A percentile compares a stretch with the other conserved stretches of the same genome.
Conservation (phyloP, 92 coral and sea anemone genomes). For the Phenganax stokvisi region DNA sequence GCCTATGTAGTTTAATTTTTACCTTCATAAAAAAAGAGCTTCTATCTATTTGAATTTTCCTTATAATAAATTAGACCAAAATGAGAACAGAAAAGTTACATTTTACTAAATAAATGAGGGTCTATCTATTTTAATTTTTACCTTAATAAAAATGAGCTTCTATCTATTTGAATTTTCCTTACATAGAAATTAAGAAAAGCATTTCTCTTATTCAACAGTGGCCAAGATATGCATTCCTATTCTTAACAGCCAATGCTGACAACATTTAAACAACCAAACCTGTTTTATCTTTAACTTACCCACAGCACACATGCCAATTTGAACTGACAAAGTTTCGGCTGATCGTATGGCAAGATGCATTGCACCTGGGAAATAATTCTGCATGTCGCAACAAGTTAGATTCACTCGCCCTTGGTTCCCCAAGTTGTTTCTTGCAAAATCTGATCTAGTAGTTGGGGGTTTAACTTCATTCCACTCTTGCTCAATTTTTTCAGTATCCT, state of each 20-base stretch:
- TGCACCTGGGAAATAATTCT: constrained; percentile 36
- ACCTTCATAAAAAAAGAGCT: no score
- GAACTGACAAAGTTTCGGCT: constrained; percentile 42
- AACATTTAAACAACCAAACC: no score
- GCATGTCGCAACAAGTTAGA: constrained; percentile 17
- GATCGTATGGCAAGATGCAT: constrained; percentile 43
- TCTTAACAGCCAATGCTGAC: no score
- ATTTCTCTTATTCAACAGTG: background rate
- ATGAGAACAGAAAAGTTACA: no score
- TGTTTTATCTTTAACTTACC: constrained; percentile 1
- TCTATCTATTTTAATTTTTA: no score
- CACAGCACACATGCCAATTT: constrained; percentile 49
- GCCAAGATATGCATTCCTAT: background rate
- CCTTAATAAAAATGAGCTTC: no score
- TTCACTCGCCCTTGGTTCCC: constrained; percentile 41
- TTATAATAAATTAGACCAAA: no score
- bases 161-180: no score
- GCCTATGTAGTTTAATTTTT: no score
- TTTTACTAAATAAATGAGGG: no score
- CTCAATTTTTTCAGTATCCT: constrained; percentile 36
- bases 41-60: no score
- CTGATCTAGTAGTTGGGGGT: constrained; percentile 14
- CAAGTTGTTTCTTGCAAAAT: constrained; percentile 43
- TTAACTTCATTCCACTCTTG: constrained; percentile 11
- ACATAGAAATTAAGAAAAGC: constrained; percentile 23